Evolutionary conservation across 2,888 invertebrate genomes (phyloP).

Genomic region (Pardosa pseudoannulata): DNA sequence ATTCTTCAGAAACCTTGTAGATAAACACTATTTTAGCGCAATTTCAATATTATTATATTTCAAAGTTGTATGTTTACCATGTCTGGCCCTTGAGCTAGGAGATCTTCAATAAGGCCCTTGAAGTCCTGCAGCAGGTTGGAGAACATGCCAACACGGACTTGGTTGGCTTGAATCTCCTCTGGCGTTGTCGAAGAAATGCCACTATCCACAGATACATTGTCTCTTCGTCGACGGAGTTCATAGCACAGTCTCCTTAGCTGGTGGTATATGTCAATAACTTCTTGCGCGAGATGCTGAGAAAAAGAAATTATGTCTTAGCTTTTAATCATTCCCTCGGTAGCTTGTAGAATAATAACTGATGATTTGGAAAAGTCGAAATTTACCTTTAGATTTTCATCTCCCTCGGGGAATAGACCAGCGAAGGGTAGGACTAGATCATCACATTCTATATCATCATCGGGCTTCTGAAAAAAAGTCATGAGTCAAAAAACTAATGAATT

Average conservation of each 20-base stretch:
- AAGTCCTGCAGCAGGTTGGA: constrained; percentile 76
- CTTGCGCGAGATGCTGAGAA: constrained; percentile 76
- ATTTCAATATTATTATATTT: no score
- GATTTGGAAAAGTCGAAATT: no score
- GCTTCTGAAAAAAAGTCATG: constrained; percentile 26
- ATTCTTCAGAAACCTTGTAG: no score
- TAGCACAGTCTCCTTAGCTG: constrained; percentile 78
- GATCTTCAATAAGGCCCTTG: constrained; percentile 75
- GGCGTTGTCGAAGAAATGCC: constrained; percentile 74
- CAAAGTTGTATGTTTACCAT: constrained; percentile 71
- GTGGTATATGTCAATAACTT: constrained; percentile 79
- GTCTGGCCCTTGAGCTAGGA: constrained; percentile 73
- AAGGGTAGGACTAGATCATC: constrained; percentile 77
- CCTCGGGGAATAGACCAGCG: constrained; percentile 73
- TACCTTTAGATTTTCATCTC: constrained; percentile 74
- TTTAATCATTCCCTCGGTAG: no score
- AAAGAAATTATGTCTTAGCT: constrained; percentile 75
- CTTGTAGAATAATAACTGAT: no score
- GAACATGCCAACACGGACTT: constrained; percentile 74
- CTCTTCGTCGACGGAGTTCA: constrained; percentile 76
- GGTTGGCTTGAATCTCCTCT: constrained; percentile 73
- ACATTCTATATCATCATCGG: constrained; percentile 77
- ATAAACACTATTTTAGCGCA: no score
- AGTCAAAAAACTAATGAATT: no score
- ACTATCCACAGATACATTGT: constrained; percentile 74